Conservation (phyloP, 2,888 invertebrate species). For the Mesoligia furuncula region DNA sequence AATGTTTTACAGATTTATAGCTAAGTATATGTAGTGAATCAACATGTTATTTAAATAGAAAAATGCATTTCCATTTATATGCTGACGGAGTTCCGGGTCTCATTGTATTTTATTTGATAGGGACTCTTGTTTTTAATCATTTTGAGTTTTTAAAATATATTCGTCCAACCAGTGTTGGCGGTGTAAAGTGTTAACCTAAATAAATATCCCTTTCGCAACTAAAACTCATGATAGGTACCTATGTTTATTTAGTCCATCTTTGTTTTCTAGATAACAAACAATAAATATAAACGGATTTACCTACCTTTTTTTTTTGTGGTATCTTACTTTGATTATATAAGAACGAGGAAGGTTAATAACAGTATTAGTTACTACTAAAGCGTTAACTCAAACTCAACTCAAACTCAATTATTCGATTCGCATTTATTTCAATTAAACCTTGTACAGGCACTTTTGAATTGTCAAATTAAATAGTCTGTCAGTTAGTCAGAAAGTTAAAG, state of each 20-base stretch:
- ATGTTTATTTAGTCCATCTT: not conserved
- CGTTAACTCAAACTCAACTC: too few relatives aligned
- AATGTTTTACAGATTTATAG: too few relatives aligned
- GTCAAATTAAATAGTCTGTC: too few relatives aligned
- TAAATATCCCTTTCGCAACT: conserved; percentile 29
- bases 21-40: too few relatives aligned
- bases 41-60: too few relatives aligned
- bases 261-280: conserved; percentile 2
- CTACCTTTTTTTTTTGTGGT: too few relatives aligned
- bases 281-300: not conserved
- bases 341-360: not conserved
- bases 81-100: not conserved
- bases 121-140: not conserved
- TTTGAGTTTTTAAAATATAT: conserved; percentile 9
- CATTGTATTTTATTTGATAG: conserved; percentile 2
- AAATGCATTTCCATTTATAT: too few relatives aligned
- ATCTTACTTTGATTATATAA: conserved; percentile 12
- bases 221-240: not conserved
- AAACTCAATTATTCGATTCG: too few relatives aligned
- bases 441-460: too few relatives aligned
- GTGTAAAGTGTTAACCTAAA: conserved; percentile 23
- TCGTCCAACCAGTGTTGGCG: not conserved
- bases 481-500: too few relatives aligned
- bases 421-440: too few relatives aligned
- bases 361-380: not conserved